These are phyloP conservation scores for Epistrophe grossulariae DNA, from an alignment of 2,888 invertebrate genomes.

Conservation along the genomic window DNA sequence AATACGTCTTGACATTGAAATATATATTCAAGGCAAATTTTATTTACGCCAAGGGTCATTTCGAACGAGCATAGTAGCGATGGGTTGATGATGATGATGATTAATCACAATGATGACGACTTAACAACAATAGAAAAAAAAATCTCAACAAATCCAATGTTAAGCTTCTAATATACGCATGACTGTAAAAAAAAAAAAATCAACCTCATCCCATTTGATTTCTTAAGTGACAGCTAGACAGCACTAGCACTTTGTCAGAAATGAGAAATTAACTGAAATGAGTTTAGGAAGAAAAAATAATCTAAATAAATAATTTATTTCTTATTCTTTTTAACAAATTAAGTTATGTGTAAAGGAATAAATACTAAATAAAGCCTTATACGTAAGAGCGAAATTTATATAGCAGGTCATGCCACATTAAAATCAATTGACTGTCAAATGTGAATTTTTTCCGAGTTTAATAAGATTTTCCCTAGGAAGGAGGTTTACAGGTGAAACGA, in stretches of 20 bases:
- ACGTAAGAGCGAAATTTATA: too few species aligned
- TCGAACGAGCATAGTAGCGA: conserved; percentile 12
- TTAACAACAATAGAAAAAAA: conserved; percentile 5
- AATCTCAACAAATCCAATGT: conserved; percentile 2
- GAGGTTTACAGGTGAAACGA: too few species aligned
- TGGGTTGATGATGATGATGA: conserved; percentile 28
- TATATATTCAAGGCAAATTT: conserved; percentile 54
- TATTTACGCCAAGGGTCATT: conserved; percentile 58
- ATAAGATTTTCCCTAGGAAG: too few species aligned
- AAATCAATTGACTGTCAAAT: too few species aligned
- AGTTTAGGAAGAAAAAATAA: conserved; percentile 5
- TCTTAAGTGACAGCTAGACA: conserved; percentile 32
- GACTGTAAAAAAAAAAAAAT: conserved; percentile 3
- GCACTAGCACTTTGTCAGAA: conserved; percentile 29
- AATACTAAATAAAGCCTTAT: too few species aligned
- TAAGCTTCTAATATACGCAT: neutral
- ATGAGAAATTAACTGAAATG: conserved; percentile 17
- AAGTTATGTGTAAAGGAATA: neutral
- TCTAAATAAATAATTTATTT: conserved; percentile 2
- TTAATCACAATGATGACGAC: conserved; percentile 36
- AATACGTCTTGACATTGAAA: conserved; percentile 56
- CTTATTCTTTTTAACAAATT: neutral
- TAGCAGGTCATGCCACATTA: too few species aligned
- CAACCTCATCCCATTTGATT: conserved; percentile 25
- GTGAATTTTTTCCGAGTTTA: too few species aligned